Conservation (phyloP, 2,113 vertebrate species). For the Nannobrachium achirus region DNA sequence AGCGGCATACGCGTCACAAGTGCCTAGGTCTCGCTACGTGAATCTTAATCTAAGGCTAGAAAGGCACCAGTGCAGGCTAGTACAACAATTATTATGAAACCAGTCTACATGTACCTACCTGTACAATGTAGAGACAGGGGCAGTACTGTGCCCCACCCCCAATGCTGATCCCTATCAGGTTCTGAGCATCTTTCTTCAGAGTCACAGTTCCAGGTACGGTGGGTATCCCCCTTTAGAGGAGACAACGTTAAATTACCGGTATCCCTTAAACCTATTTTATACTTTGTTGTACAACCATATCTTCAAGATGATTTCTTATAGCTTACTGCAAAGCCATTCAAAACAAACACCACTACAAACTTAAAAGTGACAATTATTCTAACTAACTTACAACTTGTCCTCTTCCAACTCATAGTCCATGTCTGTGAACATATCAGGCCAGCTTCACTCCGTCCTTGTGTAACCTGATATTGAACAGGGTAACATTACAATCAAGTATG, state of each 20-base stretch:
- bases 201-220: slow-evolving; percentile 95
- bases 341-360: no score
- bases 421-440: slow-evolving; percentile 87
- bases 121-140: slow-evolving; percentile 98
- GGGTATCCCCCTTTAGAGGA: slow-evolving; percentile 88
- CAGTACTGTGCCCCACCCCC: slow-evolving; percentile 97
- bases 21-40: no score
- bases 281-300: no score
- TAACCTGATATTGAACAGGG: slow-evolving; percentile 6
- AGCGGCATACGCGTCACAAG: no score
- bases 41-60: no score
- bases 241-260: slow-evolving; percentile 11
- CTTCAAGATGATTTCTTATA: no score
- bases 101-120: slow-evolving; percentile 76
- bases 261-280: not conserved
- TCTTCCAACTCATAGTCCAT: slow-evolving; percentile 97
- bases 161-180: slow-evolving; percentile 97
- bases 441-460: slow-evolving; percentile 28
- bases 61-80: no score
- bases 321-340: no score
- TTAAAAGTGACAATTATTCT: not conserved
- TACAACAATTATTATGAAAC: no score
- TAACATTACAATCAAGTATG: not conserved
- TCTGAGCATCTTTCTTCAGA: slow-evolving; percentile 93
- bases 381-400: slow-evolving; percentile 94